Base-by-base conservation (phyloP, 2,888 invertebrate species). In the Lumbricus terrestris region DNA sequence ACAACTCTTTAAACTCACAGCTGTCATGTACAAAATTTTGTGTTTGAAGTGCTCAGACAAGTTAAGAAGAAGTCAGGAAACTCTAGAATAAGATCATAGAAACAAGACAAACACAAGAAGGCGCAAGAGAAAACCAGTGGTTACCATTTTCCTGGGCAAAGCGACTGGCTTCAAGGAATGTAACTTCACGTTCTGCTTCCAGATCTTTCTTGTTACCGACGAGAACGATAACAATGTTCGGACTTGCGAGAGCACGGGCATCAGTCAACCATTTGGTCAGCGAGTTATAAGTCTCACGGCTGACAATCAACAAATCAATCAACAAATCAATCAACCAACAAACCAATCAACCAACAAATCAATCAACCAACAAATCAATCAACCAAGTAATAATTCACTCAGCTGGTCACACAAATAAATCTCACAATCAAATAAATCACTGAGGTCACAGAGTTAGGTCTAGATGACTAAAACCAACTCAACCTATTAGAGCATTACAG, bases 61-160 rank as follows among this genome's bases (percentile, higher is more conserved):
- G 34, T 34, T n/a, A 33, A 4, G n/a, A n/a, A 88, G 35, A 88
- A 85, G 29, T 34, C 35, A 34, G 8, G 23, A 23, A n/a, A n/a
- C n/a, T n/a, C n/a, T n/a, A n/a, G n/a, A 33, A 35, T 4, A 6
- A 11, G 23, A 29, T 13, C n/a, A 23, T n/a, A 38, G 34, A 34
- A 33, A 15, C 34, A 33, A 33, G 85, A 85, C 83, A 85, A 33
- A 35, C 33, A 37, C 20, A 85, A 88, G 8, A 34, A 38, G 11
- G 37, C 29, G 4, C 37, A 38, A 88, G n/a, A 88, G 88, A n/a
- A 38, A 88, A 34, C 23, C n/a, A 85, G 13, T 88, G n/a, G 18
- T 35, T 34, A 97, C 97, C 97, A 96, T 97, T 97, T 95, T 97
- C 97, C 94, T 97, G 97, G 82, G 97, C 97, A 96, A 97, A 97